A percentile compares a stretch with the other conserved stretches of the same genome.
Conservation (phyloP, 2,888 invertebrate genomes). For the Athrips mouffetella region DNA sequence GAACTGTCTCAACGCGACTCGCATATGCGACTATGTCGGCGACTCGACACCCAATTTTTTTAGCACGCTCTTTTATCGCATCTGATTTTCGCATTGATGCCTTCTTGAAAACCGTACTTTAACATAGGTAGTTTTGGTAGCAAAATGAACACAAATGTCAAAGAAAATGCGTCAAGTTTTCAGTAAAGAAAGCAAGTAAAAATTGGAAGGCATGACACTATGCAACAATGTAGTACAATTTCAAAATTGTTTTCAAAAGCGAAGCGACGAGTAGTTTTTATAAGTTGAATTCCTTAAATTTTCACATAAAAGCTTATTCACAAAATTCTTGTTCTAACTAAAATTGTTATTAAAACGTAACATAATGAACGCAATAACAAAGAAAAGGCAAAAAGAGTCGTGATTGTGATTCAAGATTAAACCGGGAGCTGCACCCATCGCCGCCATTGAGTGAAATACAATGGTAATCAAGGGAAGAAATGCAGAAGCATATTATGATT, state of each 20-base stretch:
- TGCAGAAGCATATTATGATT: constrained; percentile 55
- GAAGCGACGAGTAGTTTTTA: no score
- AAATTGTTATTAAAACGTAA: constrained; percentile 48
- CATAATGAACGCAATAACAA: constrained; percentile 44
- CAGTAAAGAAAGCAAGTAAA: no score
- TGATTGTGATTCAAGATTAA: constrained; percentile 55
- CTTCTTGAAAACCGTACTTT: no score
- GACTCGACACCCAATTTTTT: constrained; percentile 19
- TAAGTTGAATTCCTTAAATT: no score
- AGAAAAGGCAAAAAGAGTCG: constrained; percentile 44
- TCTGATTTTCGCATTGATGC: constrained; percentile 42
- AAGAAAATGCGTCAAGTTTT: no score
- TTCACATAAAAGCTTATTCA: constrained; percentile 43
- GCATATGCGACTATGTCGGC: constrained; percentile 12
- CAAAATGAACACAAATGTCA: no score
- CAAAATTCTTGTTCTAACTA: constrained; percentile 29
- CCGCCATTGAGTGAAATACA: constrained; percentile 49
- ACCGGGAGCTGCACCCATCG: constrained; percentile 52
- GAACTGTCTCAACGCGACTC: constrained; percentile 51
- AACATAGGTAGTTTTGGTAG: no score
- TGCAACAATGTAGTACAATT: no score
- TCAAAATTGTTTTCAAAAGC: no score
- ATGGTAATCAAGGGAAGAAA: constrained; percentile 55
- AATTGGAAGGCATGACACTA: no score
- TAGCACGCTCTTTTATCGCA: constrained; percentile 8